Evolutionary conservation across 2,888 invertebrate species (phyloP), one percentile per base, ranked within the genome.

Genomic region (Herminia tarsipennalis): DNA sequence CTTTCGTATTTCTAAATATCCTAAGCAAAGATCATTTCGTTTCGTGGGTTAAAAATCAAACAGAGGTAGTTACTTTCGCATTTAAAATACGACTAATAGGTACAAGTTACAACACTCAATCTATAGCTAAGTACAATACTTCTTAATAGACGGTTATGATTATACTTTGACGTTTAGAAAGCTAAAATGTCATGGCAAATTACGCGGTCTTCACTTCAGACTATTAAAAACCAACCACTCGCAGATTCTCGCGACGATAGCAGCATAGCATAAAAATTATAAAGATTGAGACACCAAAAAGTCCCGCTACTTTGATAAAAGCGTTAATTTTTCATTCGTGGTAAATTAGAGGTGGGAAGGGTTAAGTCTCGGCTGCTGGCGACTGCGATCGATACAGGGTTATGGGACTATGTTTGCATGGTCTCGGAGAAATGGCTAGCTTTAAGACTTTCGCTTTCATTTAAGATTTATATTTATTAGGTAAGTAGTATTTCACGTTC

Each of bases 311-410:
- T 67, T 54, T 63, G 54, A 50, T 64, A 27, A 61, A 65, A 64
- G 69, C 66, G 66, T 72, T 66, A 74, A 76, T 78, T 77, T 73
- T 71, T 76, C 65, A 73, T 66, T 62, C 54, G 57, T 53, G 63
- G 56, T 70, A 57, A 70, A 71, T 71, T 72, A 66, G 70, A 63
- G 65, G 61, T 58, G 56, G 57, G 48, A 55, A 52, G 60, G 44
- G 53, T 58, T 60, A 42, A 51, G 55, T 49, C 42, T 65, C 62
- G 51, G 42, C 57, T 48, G 52, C 53, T 42, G 57, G 56, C 46
- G 53, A 48, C 45, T 40, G 29, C 63, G 60, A 63, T 58, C 59
- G 47, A 57, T 56, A 64, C 53, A 45, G 56, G 43, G 52, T 49
- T 44, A 56, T 64, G 44, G 58, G 52, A 47, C 51, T 59, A 39